Evolutionary conservation across 2,888 invertebrate species (phyloP).

Genomic region (Carabus problematicus): DNA sequence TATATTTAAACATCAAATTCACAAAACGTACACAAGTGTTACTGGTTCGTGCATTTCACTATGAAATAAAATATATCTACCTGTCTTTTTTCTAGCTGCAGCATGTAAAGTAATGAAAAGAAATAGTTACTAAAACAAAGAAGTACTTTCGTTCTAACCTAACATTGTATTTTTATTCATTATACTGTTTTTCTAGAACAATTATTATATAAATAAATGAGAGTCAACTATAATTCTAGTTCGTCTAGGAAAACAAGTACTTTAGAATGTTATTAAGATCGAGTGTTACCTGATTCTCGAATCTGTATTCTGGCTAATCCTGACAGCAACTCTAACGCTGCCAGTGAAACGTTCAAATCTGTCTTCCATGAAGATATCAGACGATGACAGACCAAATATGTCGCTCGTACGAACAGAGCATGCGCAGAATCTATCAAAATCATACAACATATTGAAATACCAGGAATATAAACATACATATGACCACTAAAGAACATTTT

Average conservation of each 20-base stretch:
- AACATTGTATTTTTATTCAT: neutral
- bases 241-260: neutral
- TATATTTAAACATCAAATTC: no score
- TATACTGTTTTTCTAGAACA: neutral
- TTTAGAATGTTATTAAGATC: neutral
- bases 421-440: slow-evolving; percentile 76
- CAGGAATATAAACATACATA: neutral
- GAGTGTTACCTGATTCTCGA: slow-evolving; percentile 79
- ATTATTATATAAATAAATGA: neutral
- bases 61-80: slow-evolving; percentile 9
- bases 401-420: slow-evolving; percentile 89
- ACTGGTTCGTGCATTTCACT: neutral
- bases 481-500: neutral
- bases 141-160: neutral
- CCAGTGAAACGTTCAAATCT: slow-evolving; percentile 91
- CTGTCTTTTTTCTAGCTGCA: slow-evolving; percentile 41
- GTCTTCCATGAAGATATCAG: slow-evolving; percentile 96
- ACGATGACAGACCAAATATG: slow-evolving; percentile 92
- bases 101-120: slow-evolving; percentile 23
- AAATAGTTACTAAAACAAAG: neutral
- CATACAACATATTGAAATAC: no score
- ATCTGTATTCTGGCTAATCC: slow-evolving; percentile 91
- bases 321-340: slow-evolving; percentile 89
- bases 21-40: no score
- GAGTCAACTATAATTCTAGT: no score